These are phyloP conservation scores for Zalophus californianus DNA, from an alignment of 2,797 vertebrate species.

Conservation along the genomic window DNA sequence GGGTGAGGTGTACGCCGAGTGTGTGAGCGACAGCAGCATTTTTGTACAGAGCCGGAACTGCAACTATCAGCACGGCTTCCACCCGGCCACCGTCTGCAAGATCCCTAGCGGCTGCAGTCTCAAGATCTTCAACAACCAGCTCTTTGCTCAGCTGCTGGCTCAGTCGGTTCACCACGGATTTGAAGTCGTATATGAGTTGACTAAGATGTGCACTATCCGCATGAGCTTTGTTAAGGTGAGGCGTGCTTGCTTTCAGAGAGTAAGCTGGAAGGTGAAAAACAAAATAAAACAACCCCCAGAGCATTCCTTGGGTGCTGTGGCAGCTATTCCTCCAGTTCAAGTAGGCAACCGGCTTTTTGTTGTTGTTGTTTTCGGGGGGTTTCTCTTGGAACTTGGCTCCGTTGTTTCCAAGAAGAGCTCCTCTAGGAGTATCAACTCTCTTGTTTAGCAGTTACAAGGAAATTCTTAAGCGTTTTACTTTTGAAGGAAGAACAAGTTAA, in stretches of 20 bases:
- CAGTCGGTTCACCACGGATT: constrained; percentile 99
- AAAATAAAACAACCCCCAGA: background rate
- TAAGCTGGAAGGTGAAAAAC: background rate
- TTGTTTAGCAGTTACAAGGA: background rate
- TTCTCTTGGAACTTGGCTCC: background rate
- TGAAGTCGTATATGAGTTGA: constrained; percentile 98
- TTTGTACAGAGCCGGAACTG: constrained; percentile 99
- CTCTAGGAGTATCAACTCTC: background rate
- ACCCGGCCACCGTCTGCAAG: constrained; percentile 98
- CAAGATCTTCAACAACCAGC: constrained; percentile 99
- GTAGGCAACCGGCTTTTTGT: background rate
- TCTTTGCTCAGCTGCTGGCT: constrained; percentile 97
- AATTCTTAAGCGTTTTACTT: background rate
- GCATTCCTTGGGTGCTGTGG: background rate
- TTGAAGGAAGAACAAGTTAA: background rate
- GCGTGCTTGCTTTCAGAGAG: background rate
- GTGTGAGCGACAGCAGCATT: constrained; percentile 99
- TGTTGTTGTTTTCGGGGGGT: background rate
- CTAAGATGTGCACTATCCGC: constrained; percentile 99
- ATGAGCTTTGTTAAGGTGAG: constrained; percentile 99
- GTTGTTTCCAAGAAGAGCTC: background rate
- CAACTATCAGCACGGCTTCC: constrained; percentile 99
- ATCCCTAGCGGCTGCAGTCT: constrained; percentile 99
- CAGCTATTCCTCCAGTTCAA: background rate
- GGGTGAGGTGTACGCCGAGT: constrained; percentile 98